A percentile compares a stretch with the other conserved stretches of the same genome.
Conservation (phyloP, 2,888 invertebrate genomes). For the Calliscelio sp. region DNA sequence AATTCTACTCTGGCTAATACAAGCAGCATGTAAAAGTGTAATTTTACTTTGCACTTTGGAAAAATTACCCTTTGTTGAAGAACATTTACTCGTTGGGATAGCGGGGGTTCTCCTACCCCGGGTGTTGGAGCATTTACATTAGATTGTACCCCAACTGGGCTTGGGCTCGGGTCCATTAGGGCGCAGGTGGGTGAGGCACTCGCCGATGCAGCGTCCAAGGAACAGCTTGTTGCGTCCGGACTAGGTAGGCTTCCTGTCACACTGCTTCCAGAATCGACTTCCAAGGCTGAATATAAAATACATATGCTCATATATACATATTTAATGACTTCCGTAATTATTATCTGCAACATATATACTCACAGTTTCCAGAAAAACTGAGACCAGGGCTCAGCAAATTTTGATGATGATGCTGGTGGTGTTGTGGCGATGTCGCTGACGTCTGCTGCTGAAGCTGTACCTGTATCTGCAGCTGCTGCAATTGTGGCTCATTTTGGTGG, state of each 20-base stretch:
- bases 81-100: conserved; percentile 89
- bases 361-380: conserved; percentile 89
- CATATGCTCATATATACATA: neutral
- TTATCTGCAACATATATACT: conserved; percentile 36
- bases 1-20: conserved; percentile 46
- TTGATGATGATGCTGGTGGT: conserved; percentile 83
- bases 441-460: conserved; percentile 89
- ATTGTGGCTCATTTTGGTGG: conserved; percentile 87
- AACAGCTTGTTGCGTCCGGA: conserved; percentile 91
- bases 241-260: conserved; percentile 92
- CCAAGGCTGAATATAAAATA: conserved; percentile 86
- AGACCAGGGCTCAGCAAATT: conserved; percentile 87
- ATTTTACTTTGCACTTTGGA: conserved; percentile 61
- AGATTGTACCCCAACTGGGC: conserved; percentile 86
- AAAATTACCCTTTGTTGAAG: conserved; percentile 94
- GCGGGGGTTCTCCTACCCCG: conserved; percentile 88
- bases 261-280: conserved; percentile 91
- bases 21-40: conserved; percentile 53
- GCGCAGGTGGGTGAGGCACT: conserved; percentile 84
- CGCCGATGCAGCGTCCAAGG: conserved; percentile 88
- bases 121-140: conserved; percentile 89
- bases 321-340: neutral
- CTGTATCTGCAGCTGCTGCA: conserved; percentile 90
- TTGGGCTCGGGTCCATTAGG: conserved; percentile 85
- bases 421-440: conserved; percentile 80